A percentile compares a stretch with the other conserved stretches of the same genome.
Conservation (phyloP, 2,797 vertebrate genomes). For the Jordanella pulchra region DNA sequence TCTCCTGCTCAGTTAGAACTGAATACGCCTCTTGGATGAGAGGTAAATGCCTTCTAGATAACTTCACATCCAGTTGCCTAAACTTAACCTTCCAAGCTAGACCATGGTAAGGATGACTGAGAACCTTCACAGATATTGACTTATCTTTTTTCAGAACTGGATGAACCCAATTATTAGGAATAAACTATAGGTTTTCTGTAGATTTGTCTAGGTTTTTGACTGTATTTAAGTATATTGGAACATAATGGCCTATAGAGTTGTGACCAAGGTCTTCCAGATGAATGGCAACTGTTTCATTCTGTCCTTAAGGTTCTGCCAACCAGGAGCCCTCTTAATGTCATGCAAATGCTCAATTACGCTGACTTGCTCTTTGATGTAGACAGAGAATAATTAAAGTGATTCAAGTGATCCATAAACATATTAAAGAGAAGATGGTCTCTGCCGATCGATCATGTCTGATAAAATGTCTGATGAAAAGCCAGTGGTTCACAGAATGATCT, state of each 20-base stretch:
- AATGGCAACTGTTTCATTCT: slow-evolving; percentile 36
- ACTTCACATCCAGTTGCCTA: too few species aligned
- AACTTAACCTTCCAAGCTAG: too few species aligned
- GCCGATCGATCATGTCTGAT: slow-evolving; percentile 61
- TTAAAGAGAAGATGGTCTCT: slow-evolving; percentile 65
- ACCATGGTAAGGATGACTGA: too few species aligned
- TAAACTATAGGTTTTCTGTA: background rate
- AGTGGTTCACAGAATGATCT: slow-evolving; percentile 40
- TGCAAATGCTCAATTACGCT: slow-evolving; percentile 64
- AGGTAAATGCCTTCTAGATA: too few species aligned
- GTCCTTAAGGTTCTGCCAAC: slow-evolving; percentile 39
- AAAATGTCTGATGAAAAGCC: slow-evolving; percentile 68
- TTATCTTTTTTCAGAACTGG: background rate
- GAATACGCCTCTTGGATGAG: too few species aligned
- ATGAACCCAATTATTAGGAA: background rate
- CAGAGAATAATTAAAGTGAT: slow-evolving; percentile 69
- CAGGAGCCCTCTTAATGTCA: slow-evolving; percentile 53
- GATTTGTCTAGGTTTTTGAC: background rate
- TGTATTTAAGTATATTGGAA: background rate
- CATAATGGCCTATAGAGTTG: slow-evolving; percentile 16
- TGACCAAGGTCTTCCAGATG: slow-evolving; percentile 37
- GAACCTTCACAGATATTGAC: too few species aligned
- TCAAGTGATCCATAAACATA: slow-evolving; percentile 58
- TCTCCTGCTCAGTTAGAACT: too few species aligned
- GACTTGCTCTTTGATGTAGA: slow-evolving; percentile 60